phyloP scores from a whole-genome alignment of 2,113 vertebrate genomes.

The Dendrocopos noguchii region DNA sequence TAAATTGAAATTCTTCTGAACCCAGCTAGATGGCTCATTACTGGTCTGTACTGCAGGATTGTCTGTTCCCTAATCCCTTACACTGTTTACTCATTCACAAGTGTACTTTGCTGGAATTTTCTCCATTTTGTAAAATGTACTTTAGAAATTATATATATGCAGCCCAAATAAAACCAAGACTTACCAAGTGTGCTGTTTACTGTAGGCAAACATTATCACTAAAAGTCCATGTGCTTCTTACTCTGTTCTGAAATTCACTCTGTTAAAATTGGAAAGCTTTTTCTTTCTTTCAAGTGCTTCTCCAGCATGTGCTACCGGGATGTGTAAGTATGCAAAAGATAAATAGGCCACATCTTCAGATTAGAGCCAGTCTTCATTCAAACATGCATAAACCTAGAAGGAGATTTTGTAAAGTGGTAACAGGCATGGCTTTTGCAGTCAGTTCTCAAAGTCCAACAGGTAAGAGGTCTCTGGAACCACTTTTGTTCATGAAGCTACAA shows the following conservation, averaged over 20 bases:
- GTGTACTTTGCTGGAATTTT: constrained; percentile 10
- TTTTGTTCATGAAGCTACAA: background rate
- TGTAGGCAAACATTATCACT: constrained; percentile 34
- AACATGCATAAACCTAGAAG: background rate
- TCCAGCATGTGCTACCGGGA: background rate
- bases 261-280: constrained; percentile 9
- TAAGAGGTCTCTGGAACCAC: background rate
- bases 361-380: constrained; percentile 15
- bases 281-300: constrained; percentile 19
- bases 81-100: constrained; percentile 37
- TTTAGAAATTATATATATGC: constrained; percentile 23
- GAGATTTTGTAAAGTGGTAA: background rate
- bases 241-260: constrained; percentile 2
- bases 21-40: background rate
- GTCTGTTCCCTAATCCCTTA: background rate
- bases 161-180: constrained; percentile 7
- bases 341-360: background rate
- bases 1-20: constrained; percentile 6
- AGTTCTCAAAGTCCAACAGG: background rate
- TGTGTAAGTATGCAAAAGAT: background rate
- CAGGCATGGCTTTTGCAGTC: background rate
- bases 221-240: constrained; percentile 1
- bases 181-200: constrained; percentile 15
- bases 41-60: background rate
- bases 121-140: constrained; percentile 12